Conservation (phyloP, 2,797 vertebrate species). For the Centropyge bicolor region DNA sequence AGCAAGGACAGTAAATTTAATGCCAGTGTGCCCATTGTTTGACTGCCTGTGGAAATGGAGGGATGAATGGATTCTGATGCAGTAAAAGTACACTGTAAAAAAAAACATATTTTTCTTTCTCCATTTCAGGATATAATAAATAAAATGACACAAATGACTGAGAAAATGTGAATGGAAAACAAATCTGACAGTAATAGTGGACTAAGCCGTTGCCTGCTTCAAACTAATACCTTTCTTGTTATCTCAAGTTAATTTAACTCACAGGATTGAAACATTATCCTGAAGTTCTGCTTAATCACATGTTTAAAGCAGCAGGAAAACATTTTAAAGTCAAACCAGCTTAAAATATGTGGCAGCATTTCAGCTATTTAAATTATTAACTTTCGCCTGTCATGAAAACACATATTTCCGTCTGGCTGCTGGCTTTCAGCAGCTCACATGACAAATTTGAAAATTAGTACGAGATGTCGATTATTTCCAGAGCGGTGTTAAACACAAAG, state of each 20-base stretch:
- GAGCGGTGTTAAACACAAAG: constrained; percentile 26
- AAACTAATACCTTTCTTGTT: background rate
- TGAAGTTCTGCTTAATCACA: background rate
- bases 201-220: background rate
- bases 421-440: background rate
- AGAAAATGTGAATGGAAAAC: background rate
- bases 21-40: background rate
- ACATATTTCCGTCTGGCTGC: background rate
- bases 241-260: background rate
- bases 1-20: background rate
- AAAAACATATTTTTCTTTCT: background rate
- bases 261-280: too few relatives aligned
- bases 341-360: too few relatives aligned
- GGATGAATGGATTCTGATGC: constrained; percentile 12
- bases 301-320: too few relatives aligned
- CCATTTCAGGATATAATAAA: background rate
- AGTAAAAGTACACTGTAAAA: background rate
- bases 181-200: background rate
- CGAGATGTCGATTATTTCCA: constrained; percentile 15
- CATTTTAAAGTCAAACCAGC: too few relatives aligned
- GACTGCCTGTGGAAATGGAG: too few relatives aligned
- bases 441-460: constrained; percentile 14
- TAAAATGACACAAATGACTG: background rate
- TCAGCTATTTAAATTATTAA: background rate
- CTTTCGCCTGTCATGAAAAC: constrained; percentile 2